Base-by-base conservation (phyloP, 2,113 vertebrate genomes). In the Smithornis capensis region DNA sequence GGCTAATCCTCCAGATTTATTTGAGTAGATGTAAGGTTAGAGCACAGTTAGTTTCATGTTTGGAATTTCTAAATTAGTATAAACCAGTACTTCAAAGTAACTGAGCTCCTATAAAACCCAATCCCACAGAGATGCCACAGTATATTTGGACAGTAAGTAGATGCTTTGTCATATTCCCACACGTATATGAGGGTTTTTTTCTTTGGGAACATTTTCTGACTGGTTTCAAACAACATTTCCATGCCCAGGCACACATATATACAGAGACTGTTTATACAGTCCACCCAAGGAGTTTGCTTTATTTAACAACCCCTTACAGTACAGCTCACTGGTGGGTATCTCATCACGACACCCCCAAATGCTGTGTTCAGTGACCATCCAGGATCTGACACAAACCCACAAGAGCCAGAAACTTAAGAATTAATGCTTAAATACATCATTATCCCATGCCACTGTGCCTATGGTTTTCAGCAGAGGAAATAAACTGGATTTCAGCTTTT, bases 51-150 rank as follows among this genome's bases (percentile, higher is more conserved):
- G 92, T 91, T 87, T 93, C 83, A 93, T 88, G 81, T 95, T 96
- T 95, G 89, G 83, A 95, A 94, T 95, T 94, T 96, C 87, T 92
- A 83, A 94, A 96, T 97, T 95, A 94, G 71, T 97, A 92, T 94
- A 96, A 97, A 93, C 75, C 44, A 81, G 68, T 57, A 97, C 92
- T 97, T 96, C 95, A 97, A 96, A 96, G 96, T 88, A 88, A 93
- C 52, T 77, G 60, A 19, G 49, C 71, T 95, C 68, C 88, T 91
- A 91, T 84, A 97, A 97, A 97, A 86, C 53, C 52, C 90, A 93
- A 24, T 95, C 92, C 88, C 93, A 94, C 5, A 8, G 95, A 89
- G 92, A 94, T 71, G 53, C 87, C 59, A 56, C 86, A 71, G 84
- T 93, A 25, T 94, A 89, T 96, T 97, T 97, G 90, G 91, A 96